These are phyloP conservation scores for Sminthopsis crassicaudata DNA, from an alignment of 2,113 vertebrate genomes.

Conservation along the genomic window DNA sequence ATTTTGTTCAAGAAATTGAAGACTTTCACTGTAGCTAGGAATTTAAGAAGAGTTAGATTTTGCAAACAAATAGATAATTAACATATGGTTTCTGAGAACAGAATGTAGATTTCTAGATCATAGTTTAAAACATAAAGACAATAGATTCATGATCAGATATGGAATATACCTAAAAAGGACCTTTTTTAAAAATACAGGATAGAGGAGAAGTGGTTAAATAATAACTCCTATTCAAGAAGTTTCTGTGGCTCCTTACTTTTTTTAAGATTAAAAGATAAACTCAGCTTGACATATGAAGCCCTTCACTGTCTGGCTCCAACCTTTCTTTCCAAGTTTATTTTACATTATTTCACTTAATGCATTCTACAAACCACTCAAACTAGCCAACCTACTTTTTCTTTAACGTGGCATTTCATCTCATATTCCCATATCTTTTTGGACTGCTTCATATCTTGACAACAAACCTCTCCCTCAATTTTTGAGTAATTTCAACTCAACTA, in stretches of 20 bases:
- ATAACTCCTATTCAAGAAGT: not conserved
- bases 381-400: not conserved
- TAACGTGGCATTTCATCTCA: not conserved
- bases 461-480: not conserved
- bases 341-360: not conserved
- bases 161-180: not conserved
- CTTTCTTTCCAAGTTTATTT: not conserved
- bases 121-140: not conserved
- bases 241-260: not conserved
- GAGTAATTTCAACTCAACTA: not conserved
- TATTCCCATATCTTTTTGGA: not conserved
- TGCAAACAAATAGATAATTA: not conserved
- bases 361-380: not conserved
- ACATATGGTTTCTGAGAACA: not conserved
- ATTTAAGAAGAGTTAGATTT: not conserved
- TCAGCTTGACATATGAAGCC: not conserved
- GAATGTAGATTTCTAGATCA: not conserved
- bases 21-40: not conserved
- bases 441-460: not conserved
- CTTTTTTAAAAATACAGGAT: not conserved
- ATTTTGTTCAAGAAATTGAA: not conserved
- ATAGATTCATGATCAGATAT: not conserved
- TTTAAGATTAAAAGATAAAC: not conserved
- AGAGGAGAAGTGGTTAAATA: not conserved
- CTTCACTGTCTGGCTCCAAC: not conserved